phyloP scores from a whole-genome alignment of 1,140 invertebrate genomes.

The Solenopsis invicta region DNA sequence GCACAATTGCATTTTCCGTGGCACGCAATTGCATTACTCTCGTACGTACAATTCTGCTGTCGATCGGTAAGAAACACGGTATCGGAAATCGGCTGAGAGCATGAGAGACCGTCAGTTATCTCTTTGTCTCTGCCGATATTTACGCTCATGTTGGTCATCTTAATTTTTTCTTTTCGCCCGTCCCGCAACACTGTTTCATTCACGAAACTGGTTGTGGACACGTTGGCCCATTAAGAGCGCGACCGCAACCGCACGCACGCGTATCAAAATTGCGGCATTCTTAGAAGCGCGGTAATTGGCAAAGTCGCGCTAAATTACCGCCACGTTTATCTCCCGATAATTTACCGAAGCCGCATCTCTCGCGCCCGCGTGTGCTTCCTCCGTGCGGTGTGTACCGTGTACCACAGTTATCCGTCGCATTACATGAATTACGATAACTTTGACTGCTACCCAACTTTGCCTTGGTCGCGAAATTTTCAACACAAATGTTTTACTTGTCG shows the following conservation, averaged over 20 bases:
- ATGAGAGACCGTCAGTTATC: neutral
- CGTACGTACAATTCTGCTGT: neutral
- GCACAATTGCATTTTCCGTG: neutral
- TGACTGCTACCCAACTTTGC: neutral
- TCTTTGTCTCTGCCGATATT: conserved; percentile 57
- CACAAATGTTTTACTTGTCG: neutral
- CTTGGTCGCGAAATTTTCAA: conserved; percentile 19
- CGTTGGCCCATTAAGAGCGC: conserved; percentile 57
- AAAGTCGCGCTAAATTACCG: conserved; percentile 59
- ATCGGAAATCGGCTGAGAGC: conserved; percentile 29
- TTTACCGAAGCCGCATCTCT: conserved; percentile 26
- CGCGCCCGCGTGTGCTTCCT: neutral
- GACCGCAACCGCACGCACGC: conserved; percentile 61
- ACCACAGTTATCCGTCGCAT: conserved; percentile 2
- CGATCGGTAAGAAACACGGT: neutral
- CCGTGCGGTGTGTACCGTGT: neutral
- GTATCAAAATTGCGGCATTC: conserved; percentile 63
- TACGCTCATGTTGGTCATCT: neutral
- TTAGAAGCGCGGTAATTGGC: conserved; percentile 60
- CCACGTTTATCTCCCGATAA: conserved; percentile 47
- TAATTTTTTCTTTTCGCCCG: neutral
- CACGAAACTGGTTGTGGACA: conserved; percentile 61
- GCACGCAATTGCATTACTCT: neutral
- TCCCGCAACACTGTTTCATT: conserved; percentile 55
- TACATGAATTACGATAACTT: conserved; percentile 30